Conservation (phyloP, 2,797 vertebrate genomes). For the Gouania willdenowi region DNA sequence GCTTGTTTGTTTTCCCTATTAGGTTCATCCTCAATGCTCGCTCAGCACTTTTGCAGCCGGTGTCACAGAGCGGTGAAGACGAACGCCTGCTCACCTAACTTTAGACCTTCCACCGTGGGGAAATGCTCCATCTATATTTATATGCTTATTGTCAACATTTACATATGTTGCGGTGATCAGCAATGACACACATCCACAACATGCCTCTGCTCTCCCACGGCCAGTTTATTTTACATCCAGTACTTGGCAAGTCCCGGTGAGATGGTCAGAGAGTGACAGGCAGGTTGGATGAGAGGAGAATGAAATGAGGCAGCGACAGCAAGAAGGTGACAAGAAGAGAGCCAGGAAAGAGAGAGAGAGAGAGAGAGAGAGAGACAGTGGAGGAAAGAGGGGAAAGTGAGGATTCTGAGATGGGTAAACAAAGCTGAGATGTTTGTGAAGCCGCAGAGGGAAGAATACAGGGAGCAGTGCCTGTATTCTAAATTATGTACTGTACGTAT, state of each 20-base stretch:
- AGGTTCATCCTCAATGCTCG: not conserved
- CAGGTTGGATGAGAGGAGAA: constrained; percentile 15
- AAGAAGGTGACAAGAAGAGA: constrained; percentile 20
- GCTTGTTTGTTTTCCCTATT: constrained; percentile 10
- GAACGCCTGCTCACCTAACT: constrained; percentile 43
- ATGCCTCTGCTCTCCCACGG: constrained; percentile 17
- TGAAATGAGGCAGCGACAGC: constrained; percentile 22
- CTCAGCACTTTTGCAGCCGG: constrained; percentile 35
- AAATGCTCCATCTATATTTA: too few species aligned
- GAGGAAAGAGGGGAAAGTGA: not conserved
- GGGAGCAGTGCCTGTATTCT: constrained; percentile 14
- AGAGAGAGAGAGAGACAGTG: constrained; percentile 2
- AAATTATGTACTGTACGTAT: constrained; percentile 22
- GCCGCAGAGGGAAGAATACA: constrained; percentile 6
- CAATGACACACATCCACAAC: constrained; percentile 10
- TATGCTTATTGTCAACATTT: constrained; percentile 31
- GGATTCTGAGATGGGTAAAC: constrained; percentile 29
- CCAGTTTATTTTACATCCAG: constrained; percentile 26
- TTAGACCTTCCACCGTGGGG: constrained; percentile 19
- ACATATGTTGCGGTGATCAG: constrained; percentile 48
- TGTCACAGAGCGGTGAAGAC: constrained; percentile 10
- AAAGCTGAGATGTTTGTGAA: constrained; percentile 24
- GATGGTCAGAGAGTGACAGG: constrained; percentile 20
- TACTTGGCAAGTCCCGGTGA: constrained; percentile 11
- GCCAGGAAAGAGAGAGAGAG: too few species aligned